A percentile compares a stretch with the other conserved stretches of the same genome.
These are phyloP conservation scores for Orussus abietinus DNA, from an alignment of 1,140 invertebrate species.

Conservation along the genomic window DNA sequence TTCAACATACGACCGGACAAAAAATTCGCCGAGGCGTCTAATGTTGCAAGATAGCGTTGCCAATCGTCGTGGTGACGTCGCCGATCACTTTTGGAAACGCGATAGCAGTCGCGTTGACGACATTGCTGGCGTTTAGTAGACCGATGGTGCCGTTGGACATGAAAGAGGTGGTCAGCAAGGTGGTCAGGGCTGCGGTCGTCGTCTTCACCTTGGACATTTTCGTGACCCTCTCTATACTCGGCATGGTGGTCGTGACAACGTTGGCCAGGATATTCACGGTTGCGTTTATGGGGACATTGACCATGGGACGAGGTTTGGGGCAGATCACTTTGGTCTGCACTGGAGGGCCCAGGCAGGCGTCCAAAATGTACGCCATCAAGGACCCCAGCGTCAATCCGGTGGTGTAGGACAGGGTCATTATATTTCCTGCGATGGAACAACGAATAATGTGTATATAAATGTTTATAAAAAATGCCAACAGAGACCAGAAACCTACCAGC, in stretches of 20 bases:
- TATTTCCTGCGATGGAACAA: slow-evolving; percentile 71
- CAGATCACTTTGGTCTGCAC: slow-evolving; percentile 39
- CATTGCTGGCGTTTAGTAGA: slow-evolving; percentile 3
- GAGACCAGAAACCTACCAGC: slow-evolving; percentile 53
- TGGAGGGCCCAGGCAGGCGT: slow-evolving; percentile 67
- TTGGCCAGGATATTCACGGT: slow-evolving; percentile 27
- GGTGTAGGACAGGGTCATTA: slow-evolving; percentile 89
- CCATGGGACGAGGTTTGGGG: slow-evolving; percentile 13
- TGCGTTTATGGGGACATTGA: slow-evolving; percentile 13
- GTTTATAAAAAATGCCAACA: neutral
- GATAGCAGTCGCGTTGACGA: slow-evolving; percentile 22
- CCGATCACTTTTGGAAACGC: slow-evolving; percentile 33
- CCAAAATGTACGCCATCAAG: slow-evolving; percentile 75
- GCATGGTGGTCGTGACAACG: slow-evolving; percentile 26
- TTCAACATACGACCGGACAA: neutral
- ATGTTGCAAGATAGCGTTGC: slow-evolving; percentile 35
- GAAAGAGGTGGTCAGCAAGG: slow-evolving; percentile 24
- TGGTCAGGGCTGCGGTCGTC: slow-evolving; percentile 21
- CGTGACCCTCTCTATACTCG: slow-evolving; percentile 28
- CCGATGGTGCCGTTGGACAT: slow-evolving; percentile 25
- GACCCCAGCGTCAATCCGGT: slow-evolving; percentile 79
- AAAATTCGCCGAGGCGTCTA: slow-evolving; percentile 17
- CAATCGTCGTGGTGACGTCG: slow-evolving; percentile 36
- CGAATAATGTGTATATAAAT: neutral
- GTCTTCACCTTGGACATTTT: slow-evolving; percentile 28